Evolutionary conservation across 2,797 vertebrate genomes (phyloP), one percentile per base, ranked within the genome.

Genomic region (Pseudotriccus pelzelni): DNA sequence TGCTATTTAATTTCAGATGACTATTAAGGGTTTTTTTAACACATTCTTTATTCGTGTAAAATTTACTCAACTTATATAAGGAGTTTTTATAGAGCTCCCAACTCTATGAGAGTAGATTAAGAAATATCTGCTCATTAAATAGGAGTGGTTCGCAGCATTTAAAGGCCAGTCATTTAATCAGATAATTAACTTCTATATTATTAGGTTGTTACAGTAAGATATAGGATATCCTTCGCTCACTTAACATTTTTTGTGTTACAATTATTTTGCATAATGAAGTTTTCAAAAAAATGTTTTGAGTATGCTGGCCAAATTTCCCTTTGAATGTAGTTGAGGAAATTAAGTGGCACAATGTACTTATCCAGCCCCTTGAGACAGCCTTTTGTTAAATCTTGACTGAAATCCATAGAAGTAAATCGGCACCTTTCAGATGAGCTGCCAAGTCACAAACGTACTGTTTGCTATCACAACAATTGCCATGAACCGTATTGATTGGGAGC

Each of bases 381-480:
- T 92, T 97, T 96, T 96, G 95, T 96, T 95, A 93, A 94, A 82
- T 84, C 88, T 87, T 96, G 95, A 95, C 95, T 96, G 87, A 94
- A 87, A 94, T 94, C 89, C 86, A 53, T 43, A 18, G 78, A 96
- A 96, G 91, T 94, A 85, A 87, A 96, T 97, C 94, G 67, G 87
- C 94, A 93, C 94, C 91, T 94, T 97, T 97, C 95, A 94, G 94
- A 96, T 95, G 93, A 96, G 92, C 95, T 97, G 96, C 97, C 97
- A 97, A 97, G 89, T 97, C 95, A 87, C 94, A 96, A 96, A 97
- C 92, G 90, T 95, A 68, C 94, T 97, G 95, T 97, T 96, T 97
- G 96, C 94, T 96, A 96, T 97, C 97, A 94, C 95, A 97, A 94
- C 92, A 96, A 96, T 96, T 76, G 72, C 96, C 49, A 19, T 95